phyloP scores from a whole-genome alignment of 2,888 invertebrate species.

The Lasius platythorax region DNA sequence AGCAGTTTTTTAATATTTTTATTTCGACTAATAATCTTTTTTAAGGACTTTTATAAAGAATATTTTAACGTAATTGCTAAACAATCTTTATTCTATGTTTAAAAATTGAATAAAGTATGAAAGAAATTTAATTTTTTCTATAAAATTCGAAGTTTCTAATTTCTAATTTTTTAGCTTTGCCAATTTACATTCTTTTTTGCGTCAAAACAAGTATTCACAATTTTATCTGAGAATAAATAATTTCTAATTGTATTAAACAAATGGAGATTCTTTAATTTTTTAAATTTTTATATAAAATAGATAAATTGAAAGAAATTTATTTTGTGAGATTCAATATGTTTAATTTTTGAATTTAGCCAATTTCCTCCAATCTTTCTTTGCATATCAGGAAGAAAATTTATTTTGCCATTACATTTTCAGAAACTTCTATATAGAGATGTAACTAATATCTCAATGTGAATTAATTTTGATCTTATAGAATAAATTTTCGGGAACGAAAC shows the following conservation, averaged over 20 bases:
- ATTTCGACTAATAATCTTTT: neutral
- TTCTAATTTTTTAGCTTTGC: neutral
- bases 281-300: neutral
- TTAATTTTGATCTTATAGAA: constrained; percentile 18
- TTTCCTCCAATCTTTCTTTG: neutral
- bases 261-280: neutral
- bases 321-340: neutral
- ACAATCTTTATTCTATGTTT: neutral
- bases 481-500: neutral
- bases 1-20: neutral
- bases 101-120: neutral
- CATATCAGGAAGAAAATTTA: neutral
- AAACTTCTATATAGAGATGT: neutral
- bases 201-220: neutral
- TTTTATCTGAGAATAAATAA: neutral
- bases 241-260: neutral
- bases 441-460: neutral
- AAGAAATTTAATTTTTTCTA: neutral
- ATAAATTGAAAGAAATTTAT: neutral
- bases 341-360: neutral
- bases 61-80: neutral
- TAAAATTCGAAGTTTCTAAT: neutral
- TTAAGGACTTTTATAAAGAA: neutral
- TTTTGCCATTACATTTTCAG: neutral
- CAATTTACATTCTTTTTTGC: neutral